phyloP scores from a whole-genome alignment of 2,888 invertebrate genomes.

The Phalangium opilio region DNA sequence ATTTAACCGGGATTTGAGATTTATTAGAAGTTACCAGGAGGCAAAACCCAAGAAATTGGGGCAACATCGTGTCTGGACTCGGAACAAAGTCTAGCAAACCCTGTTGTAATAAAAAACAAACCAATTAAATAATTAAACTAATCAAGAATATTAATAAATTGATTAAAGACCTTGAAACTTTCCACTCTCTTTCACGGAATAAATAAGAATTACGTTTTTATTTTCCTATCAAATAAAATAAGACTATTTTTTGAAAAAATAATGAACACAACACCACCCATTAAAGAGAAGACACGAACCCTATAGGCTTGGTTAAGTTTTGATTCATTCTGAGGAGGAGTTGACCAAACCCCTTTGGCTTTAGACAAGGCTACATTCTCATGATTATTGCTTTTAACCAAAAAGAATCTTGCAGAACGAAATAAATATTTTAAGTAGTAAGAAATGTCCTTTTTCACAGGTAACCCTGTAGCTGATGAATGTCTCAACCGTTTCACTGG shows the following conservation, averaged over 20 bases:
- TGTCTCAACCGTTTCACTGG: too few species aligned
- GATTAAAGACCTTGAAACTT: conserved; percentile 42
- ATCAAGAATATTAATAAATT: neutral
- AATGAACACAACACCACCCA: too few species aligned
- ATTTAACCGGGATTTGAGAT: too few species aligned
- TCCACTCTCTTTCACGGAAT: conserved; percentile 96
- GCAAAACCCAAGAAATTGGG: conserved; percentile 81
- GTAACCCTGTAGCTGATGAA: too few species aligned
- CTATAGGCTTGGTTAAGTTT: conserved; percentile 87
- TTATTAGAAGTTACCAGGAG: conserved; percentile 46
- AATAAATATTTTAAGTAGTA: conserved; percentile 65
- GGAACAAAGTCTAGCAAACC: conserved; percentile 77
- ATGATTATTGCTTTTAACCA: conserved; percentile 94
- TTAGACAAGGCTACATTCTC: conserved; percentile 92
- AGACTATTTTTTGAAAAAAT: neutral
- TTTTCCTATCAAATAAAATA: conserved; percentile 44
- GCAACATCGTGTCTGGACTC: conserved; percentile 80
- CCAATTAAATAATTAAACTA: neutral
- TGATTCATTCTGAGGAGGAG: conserved; percentile 88
- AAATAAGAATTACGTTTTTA: conserved; percentile 83
- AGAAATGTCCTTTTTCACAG: too few species aligned
- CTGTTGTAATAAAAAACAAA: conserved; percentile 39
- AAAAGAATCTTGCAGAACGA: conserved; percentile 80
- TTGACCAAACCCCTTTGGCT: conserved; percentile 90
- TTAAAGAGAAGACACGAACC: conserved; percentile 22